Percentiles rank a stretch among this genome's conserved stretches.
phyloP scores from a whole-genome alignment of 2,888 invertebrate genomes.

The Metalampra italica region DNA sequence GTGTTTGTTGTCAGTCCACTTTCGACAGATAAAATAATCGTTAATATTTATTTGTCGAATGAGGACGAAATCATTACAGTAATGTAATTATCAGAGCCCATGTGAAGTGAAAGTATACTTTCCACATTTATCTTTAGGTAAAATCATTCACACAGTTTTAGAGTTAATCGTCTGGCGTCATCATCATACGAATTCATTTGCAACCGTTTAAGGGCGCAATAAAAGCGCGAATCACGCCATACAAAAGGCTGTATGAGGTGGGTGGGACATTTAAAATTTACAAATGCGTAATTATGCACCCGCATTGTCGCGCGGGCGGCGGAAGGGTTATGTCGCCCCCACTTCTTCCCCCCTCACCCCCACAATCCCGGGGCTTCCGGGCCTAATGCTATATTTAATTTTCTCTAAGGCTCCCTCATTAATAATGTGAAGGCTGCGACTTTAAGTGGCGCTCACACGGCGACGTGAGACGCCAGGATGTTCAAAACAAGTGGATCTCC shows the following conservation, averaged over 20 bases:
- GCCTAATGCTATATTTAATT: constrained; percentile 79
- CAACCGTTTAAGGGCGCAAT: constrained; percentile 57
- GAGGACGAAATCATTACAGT: too few species aligned
- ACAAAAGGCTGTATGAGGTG: constrained; percentile 73
- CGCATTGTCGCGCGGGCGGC: constrained; percentile 69
- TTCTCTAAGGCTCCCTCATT: constrained; percentile 78
- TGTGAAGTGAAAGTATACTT: background rate
- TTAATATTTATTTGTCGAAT: too few species aligned
- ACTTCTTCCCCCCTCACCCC: constrained; percentile 38
- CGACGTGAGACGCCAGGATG: constrained; percentile 50
- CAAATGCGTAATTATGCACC: constrained; percentile 79
- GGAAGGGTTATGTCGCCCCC: constrained; percentile 59
- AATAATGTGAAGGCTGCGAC: constrained; percentile 76
- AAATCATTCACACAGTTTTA: constrained; percentile 22
- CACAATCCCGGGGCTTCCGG: constrained; percentile 69
- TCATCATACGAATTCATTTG: constrained; percentile 64
- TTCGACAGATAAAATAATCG: too few species aligned
- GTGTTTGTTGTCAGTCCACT: too few species aligned
- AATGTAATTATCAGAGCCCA: background rate
- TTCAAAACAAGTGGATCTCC: constrained; percentile 34
- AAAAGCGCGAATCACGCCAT: constrained; percentile 73
- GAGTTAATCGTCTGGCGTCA: constrained; percentile 55
- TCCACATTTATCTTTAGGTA: background rate
- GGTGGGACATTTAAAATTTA: constrained; percentile 77
- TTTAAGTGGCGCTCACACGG: constrained; percentile 77